Conservation (phyloP, 2,797 vertebrate species). For the Nyctalus aviator region DNA sequence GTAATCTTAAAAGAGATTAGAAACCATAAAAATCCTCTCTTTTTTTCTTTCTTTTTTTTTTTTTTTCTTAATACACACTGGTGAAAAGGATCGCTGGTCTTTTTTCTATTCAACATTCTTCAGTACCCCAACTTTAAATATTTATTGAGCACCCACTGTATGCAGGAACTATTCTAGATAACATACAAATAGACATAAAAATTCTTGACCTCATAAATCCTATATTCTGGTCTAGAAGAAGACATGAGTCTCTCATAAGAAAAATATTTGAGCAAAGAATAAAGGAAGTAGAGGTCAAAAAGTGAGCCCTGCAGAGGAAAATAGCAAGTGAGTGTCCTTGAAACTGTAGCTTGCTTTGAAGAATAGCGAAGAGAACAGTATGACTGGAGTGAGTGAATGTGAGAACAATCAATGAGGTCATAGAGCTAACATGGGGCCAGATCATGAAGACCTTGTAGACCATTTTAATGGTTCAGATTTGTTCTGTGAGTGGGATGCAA, state of each 20-base stretch:
- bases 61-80: neutral
- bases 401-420: neutral
- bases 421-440: neutral
- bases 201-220: neutral
- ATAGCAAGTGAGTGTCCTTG: neutral
- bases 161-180: neutral
- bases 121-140: conserved; percentile 19
- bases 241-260: neutral
- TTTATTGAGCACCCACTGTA: neutral
- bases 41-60: conserved; percentile 11
- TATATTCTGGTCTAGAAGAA: neutral
- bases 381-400: neutral
- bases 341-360: neutral
- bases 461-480: neutral
- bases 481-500: neutral
- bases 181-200: neutral
- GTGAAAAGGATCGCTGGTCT: neutral
- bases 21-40: neutral
- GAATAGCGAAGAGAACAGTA: neutral
- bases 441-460: neutral
- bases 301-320: neutral
- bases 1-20: conserved; percentile 19
- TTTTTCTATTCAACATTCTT: neutral
- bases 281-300: neutral
- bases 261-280: conserved; percentile 17